Conservation (phyloP, 1,140 invertebrate genomes). For the Prorops nasuta region DNA sequence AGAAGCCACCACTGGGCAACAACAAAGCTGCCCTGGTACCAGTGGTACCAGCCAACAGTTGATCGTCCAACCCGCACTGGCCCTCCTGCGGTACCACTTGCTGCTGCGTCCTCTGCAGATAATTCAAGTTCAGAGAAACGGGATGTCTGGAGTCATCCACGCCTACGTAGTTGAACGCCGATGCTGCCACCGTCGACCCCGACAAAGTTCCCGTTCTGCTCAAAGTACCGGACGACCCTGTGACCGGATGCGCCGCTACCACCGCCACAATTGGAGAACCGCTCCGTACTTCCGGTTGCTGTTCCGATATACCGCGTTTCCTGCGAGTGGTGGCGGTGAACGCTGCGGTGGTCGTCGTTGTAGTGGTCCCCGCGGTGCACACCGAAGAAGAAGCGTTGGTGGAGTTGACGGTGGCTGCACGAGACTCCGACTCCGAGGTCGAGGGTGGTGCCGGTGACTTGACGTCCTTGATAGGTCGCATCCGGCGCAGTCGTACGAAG, state of each 20-base stretch:
- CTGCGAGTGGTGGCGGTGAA: not conserved
- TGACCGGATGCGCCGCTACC: slow-evolving; percentile 57
- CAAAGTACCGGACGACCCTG: slow-evolving; percentile 26
- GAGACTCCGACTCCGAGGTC: slow-evolving; percentile 63
- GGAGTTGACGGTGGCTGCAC: too few relatives aligned
- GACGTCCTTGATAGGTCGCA: slow-evolving; percentile 69
- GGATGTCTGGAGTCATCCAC: slow-evolving; percentile 40
- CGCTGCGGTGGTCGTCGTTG: not conserved
- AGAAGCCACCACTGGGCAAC: slow-evolving; percentile 15
- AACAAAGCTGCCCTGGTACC: slow-evolving; percentile 2
- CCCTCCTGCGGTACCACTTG: slow-evolving; percentile 22
- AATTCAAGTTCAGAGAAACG: slow-evolving; percentile 39
- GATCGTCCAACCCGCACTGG: slow-evolving; percentile 32
- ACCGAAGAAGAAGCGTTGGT: too few relatives aligned
- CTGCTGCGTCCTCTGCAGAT: slow-evolving; percentile 38
- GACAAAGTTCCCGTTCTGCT: slow-evolving; percentile 45
- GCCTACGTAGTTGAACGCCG: too few relatives aligned
- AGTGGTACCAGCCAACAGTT: slow-evolving; percentile 30
- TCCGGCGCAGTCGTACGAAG: slow-evolving; percentile 67
- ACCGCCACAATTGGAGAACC: slow-evolving; percentile 27
- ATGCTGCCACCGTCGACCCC: slow-evolving; percentile 39
- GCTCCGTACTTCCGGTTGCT: too few relatives aligned
- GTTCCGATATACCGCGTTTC: too few relatives aligned
- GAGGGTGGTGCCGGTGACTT: slow-evolving; percentile 74
- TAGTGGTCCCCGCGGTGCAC: not conserved